A percentile compares a stretch with the other conserved stretches of the same genome.
Conservation (phyloP, 2,113 vertebrate species). For the Urocynchramus pylzowi region DNA sequence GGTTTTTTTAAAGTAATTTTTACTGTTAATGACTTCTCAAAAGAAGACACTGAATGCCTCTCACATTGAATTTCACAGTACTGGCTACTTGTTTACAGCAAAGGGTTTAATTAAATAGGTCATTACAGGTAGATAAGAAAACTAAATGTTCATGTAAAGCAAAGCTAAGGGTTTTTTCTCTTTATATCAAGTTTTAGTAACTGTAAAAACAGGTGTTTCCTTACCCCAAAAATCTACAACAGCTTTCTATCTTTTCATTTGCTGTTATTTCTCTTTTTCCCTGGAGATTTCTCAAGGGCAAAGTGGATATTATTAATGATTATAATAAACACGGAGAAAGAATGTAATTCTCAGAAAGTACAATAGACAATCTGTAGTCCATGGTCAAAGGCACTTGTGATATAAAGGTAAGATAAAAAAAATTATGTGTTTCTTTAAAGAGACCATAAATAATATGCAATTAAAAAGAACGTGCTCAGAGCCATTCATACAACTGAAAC, state of each 20-base stretch:
- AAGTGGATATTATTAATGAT: background rate
- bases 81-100: conserved; percentile 70
- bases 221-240: background rate
- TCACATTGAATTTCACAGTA: background rate
- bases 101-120: conserved; percentile 81
- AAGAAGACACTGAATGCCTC: background rate
- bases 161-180: background rate
- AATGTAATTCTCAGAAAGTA: background rate
- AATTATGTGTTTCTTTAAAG: background rate
- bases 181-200: background rate
- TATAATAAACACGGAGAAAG: background rate
- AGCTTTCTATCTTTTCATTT: background rate
- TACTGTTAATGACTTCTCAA: background rate
- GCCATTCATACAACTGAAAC: background rate
- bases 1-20: background rate
- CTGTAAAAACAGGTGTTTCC: background rate
- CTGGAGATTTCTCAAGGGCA: background rate
- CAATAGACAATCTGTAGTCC: background rate
- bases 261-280: background rate
- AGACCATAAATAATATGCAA: background rate
- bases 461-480: background rate
- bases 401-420: background rate
- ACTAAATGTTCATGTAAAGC: background rate
- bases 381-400: background rate
- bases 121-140: conserved; percentile 66